phyloP scores from a whole-genome alignment of 1,140 invertebrate genomes.

The Drosophila kohkoa region DNA sequence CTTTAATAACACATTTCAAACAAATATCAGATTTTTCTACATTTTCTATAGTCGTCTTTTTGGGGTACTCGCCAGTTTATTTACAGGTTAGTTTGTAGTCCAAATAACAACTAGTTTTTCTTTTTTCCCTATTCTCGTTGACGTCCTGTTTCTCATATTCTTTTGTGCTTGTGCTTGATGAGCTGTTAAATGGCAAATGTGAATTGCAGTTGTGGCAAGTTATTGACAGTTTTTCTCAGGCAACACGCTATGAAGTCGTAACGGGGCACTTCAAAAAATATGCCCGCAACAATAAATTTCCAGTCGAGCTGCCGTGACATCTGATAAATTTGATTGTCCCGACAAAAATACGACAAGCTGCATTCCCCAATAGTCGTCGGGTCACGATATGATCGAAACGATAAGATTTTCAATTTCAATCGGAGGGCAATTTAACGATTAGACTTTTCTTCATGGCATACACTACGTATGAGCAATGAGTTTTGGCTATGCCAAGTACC shows the following conservation, averaged over 20 bases:
- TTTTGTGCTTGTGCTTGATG: constrained; percentile 47
- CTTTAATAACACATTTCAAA: too few relatives aligned
- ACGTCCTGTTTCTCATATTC: neutral
- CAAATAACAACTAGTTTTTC: neutral
- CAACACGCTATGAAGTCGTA: constrained; percentile 60
- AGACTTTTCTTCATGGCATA: constrained; percentile 16
- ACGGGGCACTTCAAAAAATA: constrained; percentile 66
- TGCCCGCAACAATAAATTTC: constrained; percentile 63
- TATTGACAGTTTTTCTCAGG: constrained; percentile 57
- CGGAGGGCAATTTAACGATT: constrained; percentile 41
- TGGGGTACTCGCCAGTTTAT: neutral
- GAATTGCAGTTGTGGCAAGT: constrained; percentile 22
- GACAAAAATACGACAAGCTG: constrained; percentile 35
- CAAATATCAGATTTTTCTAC: too few relatives aligned
- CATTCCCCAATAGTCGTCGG: constrained; percentile 6
- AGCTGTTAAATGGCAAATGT: constrained; percentile 64
- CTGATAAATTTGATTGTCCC: constrained; percentile 55
- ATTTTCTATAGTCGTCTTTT: too few relatives aligned
- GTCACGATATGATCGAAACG: constrained; percentile 64
- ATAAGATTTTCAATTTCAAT: constrained; percentile 77
- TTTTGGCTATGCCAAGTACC: neutral
- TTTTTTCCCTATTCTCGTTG: neutral
- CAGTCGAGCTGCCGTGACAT: constrained; percentile 43
- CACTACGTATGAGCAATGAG: constrained; percentile 14
- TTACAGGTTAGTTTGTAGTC: neutral